Base-by-base conservation (phyloP, 1,140 invertebrate genomes). In the Colletes gigas region DNA sequence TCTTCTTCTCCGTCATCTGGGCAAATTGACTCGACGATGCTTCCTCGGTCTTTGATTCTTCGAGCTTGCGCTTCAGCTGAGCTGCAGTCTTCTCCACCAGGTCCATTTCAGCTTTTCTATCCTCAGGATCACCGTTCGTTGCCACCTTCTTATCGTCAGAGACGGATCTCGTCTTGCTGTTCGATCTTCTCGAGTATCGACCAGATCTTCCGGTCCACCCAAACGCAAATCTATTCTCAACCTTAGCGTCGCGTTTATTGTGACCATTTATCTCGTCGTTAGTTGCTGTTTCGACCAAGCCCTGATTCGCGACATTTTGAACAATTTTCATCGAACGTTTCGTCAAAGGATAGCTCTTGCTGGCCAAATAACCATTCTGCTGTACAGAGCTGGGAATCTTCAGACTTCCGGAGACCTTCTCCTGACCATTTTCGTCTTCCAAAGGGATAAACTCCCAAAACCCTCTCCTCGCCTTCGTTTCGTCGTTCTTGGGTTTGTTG, bases 361-460 rank as follows among this genome's bases (percentile, higher is more conserved):
- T 44, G 6, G 4, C 10, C 8, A 50, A 30, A 2, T 30, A 30
- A 30, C 30, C n/a, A 4, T 44, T 57, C 1, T 17, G 68, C 1
- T 57, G 39, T 3, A 21, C 10, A 5, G 30, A 0, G n/a, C 14
- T 47, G 10, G 1, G 14, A 17, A 14, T 44, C 19, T 15, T 19
- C 30, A 12, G 19, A 9, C 6, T 59, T 5, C 2, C 9, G 3
- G 14, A 0, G 6, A 19, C 3, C 7, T 19, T 39, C 0, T 14
- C 1, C 30, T 30, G 1, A 14, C 71, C 15, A 14, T 17, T 10
- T 0, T 59, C 19, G 0, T 60, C 52, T 1, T 67, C 72, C 44
- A 80, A 2, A 3, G 72, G 55, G 17, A 80, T 67, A 4, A 80
- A 80, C 3, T 80, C 71, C 78, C 78, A 80, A 7, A 68, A 75